Percentiles rank a stretch among this genome's conserved stretches.
These are phyloP conservation scores for Drosophila subobscura DNA, from an alignment of 1,140 invertebrate species.

Conservation along the genomic window DNA sequence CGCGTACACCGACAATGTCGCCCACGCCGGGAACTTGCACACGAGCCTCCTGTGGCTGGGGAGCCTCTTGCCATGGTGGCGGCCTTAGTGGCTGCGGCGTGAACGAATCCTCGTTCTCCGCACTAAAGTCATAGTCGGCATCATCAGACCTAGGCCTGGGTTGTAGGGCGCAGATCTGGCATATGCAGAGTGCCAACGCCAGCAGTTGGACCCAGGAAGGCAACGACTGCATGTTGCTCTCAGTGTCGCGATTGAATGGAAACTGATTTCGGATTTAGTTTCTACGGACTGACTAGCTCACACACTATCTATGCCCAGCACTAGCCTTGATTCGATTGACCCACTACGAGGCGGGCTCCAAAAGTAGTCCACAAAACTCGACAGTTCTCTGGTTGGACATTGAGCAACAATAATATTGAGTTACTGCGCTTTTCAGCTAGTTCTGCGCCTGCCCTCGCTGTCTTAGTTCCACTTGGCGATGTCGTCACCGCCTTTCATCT, in stretches of 20 bases:
- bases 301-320: slow-evolving; percentile 30
- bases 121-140: slow-evolving; percentile 20
- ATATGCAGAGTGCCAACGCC: slow-evolving; percentile 35
- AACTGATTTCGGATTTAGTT: slow-evolving; percentile 58
- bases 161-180: slow-evolving; percentile 20
- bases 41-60: neutral
- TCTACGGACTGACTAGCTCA: slow-evolving; percentile 60
- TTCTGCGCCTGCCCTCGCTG: slow-evolving; percentile 7
- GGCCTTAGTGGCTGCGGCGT: slow-evolving; percentile 42
- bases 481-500: slow-evolving; percentile 21
- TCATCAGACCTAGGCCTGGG: slow-evolving; percentile 8
- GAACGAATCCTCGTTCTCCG: slow-evolving; percentile 25
- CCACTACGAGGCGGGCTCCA: slow-evolving; percentile 13
- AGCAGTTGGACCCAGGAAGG: slow-evolving; percentile 7
- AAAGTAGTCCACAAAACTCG: neutral
- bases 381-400: neutral
- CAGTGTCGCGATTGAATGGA: slow-evolving; percentile 43
- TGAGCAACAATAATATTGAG: too few species aligned
- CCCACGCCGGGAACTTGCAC: slow-evolving; percentile 64
- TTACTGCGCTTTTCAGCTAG: neutral
- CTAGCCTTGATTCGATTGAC: slow-evolving; percentile 34
- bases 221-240: slow-evolving; percentile 62
- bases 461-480: slow-evolving; percentile 9
- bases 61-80: slow-evolving; percentile 30
- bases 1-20: slow-evolving; percentile 43